Evolutionary conservation across 2,888 invertebrate species (phyloP).

Genomic region (Cryptocephalus primarius): DNA sequence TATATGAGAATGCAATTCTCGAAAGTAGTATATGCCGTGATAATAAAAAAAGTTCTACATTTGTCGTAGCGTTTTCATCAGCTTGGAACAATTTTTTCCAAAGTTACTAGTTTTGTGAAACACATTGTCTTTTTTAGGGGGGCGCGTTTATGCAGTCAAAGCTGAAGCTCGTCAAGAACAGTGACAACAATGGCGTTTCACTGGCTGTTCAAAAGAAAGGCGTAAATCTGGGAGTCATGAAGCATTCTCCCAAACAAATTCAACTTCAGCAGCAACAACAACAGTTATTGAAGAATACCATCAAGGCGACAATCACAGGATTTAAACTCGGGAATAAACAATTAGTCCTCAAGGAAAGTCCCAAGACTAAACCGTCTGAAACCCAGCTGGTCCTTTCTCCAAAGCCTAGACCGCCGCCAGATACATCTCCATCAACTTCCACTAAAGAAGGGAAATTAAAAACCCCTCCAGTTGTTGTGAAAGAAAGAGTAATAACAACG

Average conservation of each 20-base stretch:
- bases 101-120: too few relatives aligned
- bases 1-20: too few relatives aligned
- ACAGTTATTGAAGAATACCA: slow-evolving; percentile 2
- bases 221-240: slow-evolving; percentile 29
- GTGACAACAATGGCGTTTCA: slow-evolving; percentile 29
- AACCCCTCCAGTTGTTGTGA: slow-evolving; percentile 19
- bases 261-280: neutral
- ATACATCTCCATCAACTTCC: neutral
- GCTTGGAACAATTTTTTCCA: too few relatives aligned
- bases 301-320: slow-evolving; percentile 5
- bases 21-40: too few relatives aligned
- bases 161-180: slow-evolving; percentile 32
- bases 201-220: slow-evolving; percentile 31
- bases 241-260: slow-evolving; percentile 28
- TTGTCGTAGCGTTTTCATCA: too few relatives aligned
- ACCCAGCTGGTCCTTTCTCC: neutral
- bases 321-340: slow-evolving; percentile 2
- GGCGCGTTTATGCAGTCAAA: slow-evolving; percentile 29
- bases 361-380: slow-evolving; percentile 4
- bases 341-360: slow-evolving; percentile 1
- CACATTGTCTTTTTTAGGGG: slow-evolving; percentile 9
- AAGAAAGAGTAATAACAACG: slow-evolving; percentile 22
- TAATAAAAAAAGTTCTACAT: too few relatives aligned
- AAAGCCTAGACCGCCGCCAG: neutral
- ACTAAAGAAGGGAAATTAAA: neutral